A percentile compares a stretch with the other conserved stretches of the same genome.
Evolutionary conservation across 2,888 invertebrate species (phyloP).

Genomic region (Noctua pronuba): DNA sequence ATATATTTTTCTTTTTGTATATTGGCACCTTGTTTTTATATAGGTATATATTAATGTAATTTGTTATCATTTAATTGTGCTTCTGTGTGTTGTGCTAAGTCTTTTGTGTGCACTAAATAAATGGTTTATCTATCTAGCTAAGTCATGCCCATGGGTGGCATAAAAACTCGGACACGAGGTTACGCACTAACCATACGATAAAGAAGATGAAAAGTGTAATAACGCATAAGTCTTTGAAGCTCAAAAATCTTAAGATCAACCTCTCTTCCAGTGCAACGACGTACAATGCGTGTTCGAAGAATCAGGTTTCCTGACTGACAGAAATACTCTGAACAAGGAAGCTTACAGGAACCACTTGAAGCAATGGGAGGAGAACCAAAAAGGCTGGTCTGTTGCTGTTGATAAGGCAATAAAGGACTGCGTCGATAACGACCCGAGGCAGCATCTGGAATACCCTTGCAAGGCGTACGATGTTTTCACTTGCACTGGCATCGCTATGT

Average conservation of each 20-base stretch:
- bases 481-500: slow-evolving; percentile 86
- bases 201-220: no score
- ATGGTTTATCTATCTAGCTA: not conserved
- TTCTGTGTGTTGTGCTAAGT: not conserved
- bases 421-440: slow-evolving; percentile 82
- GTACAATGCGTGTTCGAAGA: slow-evolving; percentile 86
- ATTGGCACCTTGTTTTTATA: no score
- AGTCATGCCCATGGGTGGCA: no score
- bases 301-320: slow-evolving; percentile 83
- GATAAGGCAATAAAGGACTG: slow-evolving; percentile 84
- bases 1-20: no score
- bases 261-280: slow-evolving; percentile 82
- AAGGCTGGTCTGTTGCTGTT: slow-evolving; percentile 80
- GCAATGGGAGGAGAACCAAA: slow-evolving; percentile 79
- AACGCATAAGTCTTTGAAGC: no score
- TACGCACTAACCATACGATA: no score
- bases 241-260: not conserved
- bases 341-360: slow-evolving; percentile 79
- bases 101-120: not conserved
- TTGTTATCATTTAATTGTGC: no score
- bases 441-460: slow-evolving; percentile 82
- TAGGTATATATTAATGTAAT: no score
- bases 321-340: slow-evolving; percentile 81
- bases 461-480: slow-evolving; percentile 86
- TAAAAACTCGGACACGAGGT: no score